These are phyloP conservation scores for Myripristis jacobus DNA, from an alignment of 2,797 vertebrate species.

Conservation along the genomic window DNA sequence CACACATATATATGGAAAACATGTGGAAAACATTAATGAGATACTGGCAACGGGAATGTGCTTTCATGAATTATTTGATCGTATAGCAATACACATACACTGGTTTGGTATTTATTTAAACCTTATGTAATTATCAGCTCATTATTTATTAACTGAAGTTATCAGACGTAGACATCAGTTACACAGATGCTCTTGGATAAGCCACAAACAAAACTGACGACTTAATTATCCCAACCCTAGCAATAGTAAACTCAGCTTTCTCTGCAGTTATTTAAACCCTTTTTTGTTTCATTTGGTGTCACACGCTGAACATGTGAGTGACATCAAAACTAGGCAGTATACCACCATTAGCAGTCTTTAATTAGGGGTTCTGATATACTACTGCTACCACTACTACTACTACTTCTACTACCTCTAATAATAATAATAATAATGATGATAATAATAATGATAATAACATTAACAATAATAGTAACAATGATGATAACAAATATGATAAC, in stretches of 20 bases:
- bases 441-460: too few relatives aligned
- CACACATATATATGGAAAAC: too few relatives aligned
- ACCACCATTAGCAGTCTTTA: conserved; percentile 9
- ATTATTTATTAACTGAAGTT: conserved; percentile 56
- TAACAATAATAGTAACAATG: too few relatives aligned
- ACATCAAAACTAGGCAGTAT: conserved; percentile 36
- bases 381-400: too few relatives aligned
- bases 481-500: too few relatives aligned
- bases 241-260: conserved; percentile 41
- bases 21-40: conserved; percentile 30
- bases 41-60: conserved; percentile 10
- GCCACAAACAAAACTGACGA: conserved; percentile 43
- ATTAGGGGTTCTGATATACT: neutral
- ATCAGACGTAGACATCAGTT: conserved; percentile 21
- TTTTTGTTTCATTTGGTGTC: conserved; percentile 18
- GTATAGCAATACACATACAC: conserved; percentile 2
- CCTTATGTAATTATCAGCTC: conserved; percentile 51
- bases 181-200: conserved; percentile 15
- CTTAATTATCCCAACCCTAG: conserved; percentile 46
- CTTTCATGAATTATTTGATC: conserved; percentile 26
- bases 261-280: conserved; percentile 2
- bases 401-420: too few relatives aligned
- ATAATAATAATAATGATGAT: too few relatives aligned
- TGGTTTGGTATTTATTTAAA: conserved; percentile 28
- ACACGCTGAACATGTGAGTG: conserved; percentile 9